Evolutionary conservation across 2,797 vertebrate genomes (phyloP).

Genomic region (Danionella dracula): DNA sequence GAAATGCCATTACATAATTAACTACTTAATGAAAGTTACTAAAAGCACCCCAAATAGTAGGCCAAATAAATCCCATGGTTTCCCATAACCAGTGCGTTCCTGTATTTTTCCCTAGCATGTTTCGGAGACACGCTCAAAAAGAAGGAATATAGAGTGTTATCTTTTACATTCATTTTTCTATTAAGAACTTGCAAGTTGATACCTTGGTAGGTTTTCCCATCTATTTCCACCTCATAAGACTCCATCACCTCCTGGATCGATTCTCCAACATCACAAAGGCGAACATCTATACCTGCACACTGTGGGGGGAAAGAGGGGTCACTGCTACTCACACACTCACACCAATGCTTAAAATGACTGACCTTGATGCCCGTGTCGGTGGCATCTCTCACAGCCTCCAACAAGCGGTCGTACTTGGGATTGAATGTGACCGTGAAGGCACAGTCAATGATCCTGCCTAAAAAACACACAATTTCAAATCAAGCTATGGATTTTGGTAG

Average conservation of each 20-base stretch:
- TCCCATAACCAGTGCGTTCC: too few relatives aligned
- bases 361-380: slow-evolving; percentile 98
- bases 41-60: too few relatives aligned
- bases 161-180: neutral
- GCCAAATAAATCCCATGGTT: too few relatives aligned
- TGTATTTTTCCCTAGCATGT: too few relatives aligned
- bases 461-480: too few relatives aligned
- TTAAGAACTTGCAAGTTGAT: neutral
- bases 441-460: slow-evolving; percentile 98
- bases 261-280: slow-evolving; percentile 93
- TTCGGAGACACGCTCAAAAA: too few relatives aligned
- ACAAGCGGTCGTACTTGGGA: slow-evolving; percentile 90
- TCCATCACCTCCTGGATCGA: slow-evolving; percentile 99
- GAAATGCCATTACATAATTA: too few relatives aligned
- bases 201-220: slow-evolving; percentile 99
- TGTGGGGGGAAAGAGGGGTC: slow-evolving; percentile 43
- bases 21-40: too few relatives aligned
- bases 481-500: too few relatives aligned
- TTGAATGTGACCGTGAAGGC: slow-evolving; percentile 99
- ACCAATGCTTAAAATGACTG: slow-evolving; percentile 29
- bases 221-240: slow-evolving; percentile 95
- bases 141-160: too few relatives aligned
- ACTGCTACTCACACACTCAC: neutral
- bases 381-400: slow-evolving; percentile 96
- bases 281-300: slow-evolving; percentile 96